A percentile compares a stretch with the other conserved stretches of the same genome.
Evolutionary conservation across 2,797 vertebrate species (phyloP).

Genomic region (Acrossocheilus wenchowensis): DNA sequence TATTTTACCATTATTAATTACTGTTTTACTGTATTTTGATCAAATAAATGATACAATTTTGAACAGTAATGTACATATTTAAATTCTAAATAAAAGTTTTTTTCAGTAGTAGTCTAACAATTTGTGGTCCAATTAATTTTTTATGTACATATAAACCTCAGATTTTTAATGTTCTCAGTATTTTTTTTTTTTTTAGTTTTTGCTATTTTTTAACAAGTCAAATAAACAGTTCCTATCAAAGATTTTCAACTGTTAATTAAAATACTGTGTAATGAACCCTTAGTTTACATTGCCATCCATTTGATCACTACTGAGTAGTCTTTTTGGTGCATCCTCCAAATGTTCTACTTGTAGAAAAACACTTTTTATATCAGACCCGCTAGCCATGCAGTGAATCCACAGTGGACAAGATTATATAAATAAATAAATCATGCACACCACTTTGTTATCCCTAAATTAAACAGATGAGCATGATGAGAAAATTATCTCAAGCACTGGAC

Average conservation of each 20-base stretch:
- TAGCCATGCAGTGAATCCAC: not conserved
- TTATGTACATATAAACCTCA: not conserved
- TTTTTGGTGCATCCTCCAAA: slow-evolving; percentile 6
- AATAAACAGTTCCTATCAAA: not conserved
- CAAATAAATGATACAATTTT: not conserved
- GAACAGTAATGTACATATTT: not conserved
- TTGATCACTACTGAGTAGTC: not conserved
- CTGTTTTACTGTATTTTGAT: not conserved
- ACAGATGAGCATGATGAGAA: slow-evolving; percentile 32
- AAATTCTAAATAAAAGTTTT: not conserved
- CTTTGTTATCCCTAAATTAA: slow-evolving; percentile 45
- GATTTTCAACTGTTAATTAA: not conserved
- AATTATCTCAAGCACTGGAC: slow-evolving; percentile 56
- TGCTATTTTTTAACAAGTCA: not conserved
- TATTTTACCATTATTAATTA: not conserved
- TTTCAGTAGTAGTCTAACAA: not conserved
- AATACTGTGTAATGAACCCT: not conserved
- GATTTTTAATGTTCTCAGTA: not conserved
- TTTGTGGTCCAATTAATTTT: not conserved
- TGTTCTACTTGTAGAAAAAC: not conserved
- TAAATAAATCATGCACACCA: not conserved
- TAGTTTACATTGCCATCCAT: not conserved
- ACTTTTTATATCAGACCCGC: not conserved
- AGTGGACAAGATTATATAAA: slow-evolving; percentile 5
- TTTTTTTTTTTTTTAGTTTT: not conserved